Evolutionary conservation across 2,113 vertebrate genomes (phyloP).

Genomic region (Crotalus viridis): DNA sequence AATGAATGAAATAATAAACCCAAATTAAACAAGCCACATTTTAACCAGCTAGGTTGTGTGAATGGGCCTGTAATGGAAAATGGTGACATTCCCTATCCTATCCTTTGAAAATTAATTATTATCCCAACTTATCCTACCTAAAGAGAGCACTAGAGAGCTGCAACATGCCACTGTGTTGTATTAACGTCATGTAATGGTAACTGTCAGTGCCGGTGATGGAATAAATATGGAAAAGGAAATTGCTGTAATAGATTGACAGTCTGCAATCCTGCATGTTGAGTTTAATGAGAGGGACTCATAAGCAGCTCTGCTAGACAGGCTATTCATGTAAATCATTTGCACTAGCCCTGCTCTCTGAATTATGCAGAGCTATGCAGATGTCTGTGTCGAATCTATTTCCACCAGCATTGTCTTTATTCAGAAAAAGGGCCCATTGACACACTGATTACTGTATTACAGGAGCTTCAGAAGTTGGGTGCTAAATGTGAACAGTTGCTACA

Average conservation of each 20-base stretch:
- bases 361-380: constrained; percentile 71
- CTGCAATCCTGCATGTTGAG: constrained; percentile 73
- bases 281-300: constrained; percentile 75
- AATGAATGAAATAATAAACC: neutral
- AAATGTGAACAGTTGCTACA: constrained; percentile 42
- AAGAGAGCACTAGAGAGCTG: constrained; percentile 61
- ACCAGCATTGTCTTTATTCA: constrained; percentile 71
- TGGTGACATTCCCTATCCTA: neutral
- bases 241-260: constrained; percentile 80
- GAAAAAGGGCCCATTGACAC: constrained; percentile 69
- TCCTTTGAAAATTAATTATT: constrained; percentile 42
- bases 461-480: constrained; percentile 72
- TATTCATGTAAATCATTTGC: constrained; percentile 82
- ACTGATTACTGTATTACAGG: constrained; percentile 74
- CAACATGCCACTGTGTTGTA: constrained; percentile 73
- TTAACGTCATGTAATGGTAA: constrained; percentile 79
- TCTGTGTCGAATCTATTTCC: constrained; percentile 72
- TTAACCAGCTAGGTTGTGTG: neutral
- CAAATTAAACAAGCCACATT: neutral
- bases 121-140: constrained; percentile 54
- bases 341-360: constrained; percentile 75
- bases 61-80: fast-evolving
- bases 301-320: constrained; percentile 63
- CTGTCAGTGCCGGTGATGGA: constrained; percentile 76
- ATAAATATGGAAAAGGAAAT: constrained; percentile 83